Evolutionary conservation across 1,140 invertebrate genomes (phyloP).

Genomic region (Caerostris darwini): DNA sequence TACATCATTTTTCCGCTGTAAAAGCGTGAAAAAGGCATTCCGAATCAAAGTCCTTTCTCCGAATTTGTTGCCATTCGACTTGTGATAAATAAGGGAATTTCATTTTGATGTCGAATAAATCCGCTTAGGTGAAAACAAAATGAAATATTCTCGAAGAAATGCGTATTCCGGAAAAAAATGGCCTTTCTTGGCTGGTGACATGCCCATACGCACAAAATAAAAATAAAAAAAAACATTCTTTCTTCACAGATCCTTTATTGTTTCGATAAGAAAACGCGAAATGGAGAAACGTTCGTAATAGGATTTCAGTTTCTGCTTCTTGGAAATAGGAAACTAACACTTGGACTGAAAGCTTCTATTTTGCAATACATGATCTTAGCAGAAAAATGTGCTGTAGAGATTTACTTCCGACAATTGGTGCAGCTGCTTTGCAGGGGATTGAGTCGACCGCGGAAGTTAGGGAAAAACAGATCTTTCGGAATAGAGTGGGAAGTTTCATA

Average conservation of each 20-base stretch:
- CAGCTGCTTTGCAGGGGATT: constrained; percentile 29
- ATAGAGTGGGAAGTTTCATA: background rate
- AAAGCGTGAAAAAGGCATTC: constrained; percentile 57
- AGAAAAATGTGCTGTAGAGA: constrained; percentile 51
- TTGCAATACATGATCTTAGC: constrained; percentile 59
- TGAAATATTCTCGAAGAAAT: constrained; percentile 19
- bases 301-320: constrained; percentile 64
- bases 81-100: constrained; percentile 73
- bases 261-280: constrained; percentile 68
- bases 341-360: constrained; percentile 58
- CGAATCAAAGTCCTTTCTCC: constrained; percentile 44
- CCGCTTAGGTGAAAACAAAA: constrained; percentile 63
- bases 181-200: constrained; percentile 48
- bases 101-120: constrained; percentile 74
- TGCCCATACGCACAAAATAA: background rate
- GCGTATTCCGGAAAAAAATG: constrained; percentile 53
- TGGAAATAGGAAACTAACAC: constrained; percentile 64
- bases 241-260: constrained; percentile 55
- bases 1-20: constrained; percentile 31
- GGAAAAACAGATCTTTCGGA: constrained; percentile 32
- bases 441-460: constrained; percentile 8
- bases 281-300: constrained; percentile 58
- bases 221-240: constrained; percentile 47
- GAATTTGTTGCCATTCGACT: constrained; percentile 69
- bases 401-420: constrained; percentile 61